Percentiles rank a stretch among this genome's conserved stretches.
phyloP scores from a whole-genome alignment of 2,113 vertebrate genomes.

The Ophthalmolycus amberensis region DNA sequence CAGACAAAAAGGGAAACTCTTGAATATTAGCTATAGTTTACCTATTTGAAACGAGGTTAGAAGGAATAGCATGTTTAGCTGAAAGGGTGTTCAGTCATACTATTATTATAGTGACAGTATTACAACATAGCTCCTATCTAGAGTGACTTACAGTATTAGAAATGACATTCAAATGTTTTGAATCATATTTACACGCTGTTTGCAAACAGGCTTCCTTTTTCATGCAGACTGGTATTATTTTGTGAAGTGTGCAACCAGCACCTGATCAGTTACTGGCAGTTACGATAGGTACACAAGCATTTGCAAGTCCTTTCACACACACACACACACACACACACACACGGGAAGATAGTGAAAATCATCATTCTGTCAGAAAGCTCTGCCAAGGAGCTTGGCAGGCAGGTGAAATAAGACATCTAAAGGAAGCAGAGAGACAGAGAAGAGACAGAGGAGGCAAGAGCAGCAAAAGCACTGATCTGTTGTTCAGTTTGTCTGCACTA shows the following conservation, averaged over 20 bases:
- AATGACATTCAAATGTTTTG: not conserved
- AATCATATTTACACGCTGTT: not conserved
- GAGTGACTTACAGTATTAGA: not conserved
- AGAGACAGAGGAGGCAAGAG: slow-evolving; percentile 62
- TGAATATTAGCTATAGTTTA: slow-evolving; percentile 29
- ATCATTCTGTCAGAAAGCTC: slow-evolving; percentile 64
- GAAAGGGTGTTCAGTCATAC: not conserved
- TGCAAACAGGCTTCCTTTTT: not conserved
- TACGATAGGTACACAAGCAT: slow-evolving; percentile 18
- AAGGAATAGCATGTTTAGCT: slow-evolving; percentile 1
- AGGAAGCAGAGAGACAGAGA: slow-evolving; percentile 60
- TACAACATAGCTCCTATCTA: not conserved
- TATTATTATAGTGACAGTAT: not conserved
- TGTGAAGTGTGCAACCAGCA: not conserved
- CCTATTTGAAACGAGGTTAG: slow-evolving; percentile 26
- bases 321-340: slow-evolving; percentile 14
- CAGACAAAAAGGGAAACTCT: slow-evolving; percentile 52
- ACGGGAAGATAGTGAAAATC: slow-evolving; percentile 25
- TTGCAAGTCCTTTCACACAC: slow-evolving; percentile 42
- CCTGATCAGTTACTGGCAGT: slow-evolving; percentile 35
- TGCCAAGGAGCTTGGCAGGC: slow-evolving; percentile 67
- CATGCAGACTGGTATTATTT: not conserved
- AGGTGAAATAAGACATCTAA: slow-evolving; percentile 73
- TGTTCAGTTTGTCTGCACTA: slow-evolving; percentile 78
- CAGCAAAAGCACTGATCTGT: slow-evolving; percentile 72